These are phyloP conservation scores for Poeciliopsis prolifica DNA, from an alignment of 2,113 vertebrate species.

Conservation along the genomic window DNA sequence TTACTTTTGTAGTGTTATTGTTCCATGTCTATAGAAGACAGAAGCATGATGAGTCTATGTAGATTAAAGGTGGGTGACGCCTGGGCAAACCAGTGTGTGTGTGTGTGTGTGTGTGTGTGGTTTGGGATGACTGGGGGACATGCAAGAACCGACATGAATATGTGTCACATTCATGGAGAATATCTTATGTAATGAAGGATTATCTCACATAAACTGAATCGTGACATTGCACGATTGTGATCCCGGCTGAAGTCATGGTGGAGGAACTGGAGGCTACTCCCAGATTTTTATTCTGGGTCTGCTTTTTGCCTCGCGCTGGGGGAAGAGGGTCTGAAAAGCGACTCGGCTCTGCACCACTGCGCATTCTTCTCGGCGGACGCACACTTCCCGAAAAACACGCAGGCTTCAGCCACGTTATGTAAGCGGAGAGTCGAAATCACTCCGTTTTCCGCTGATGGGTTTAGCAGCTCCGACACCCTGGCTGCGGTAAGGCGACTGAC, in stretches of 20 bases:
- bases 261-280: constrained; percentile 11
- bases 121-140: no score
- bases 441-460: constrained; percentile 41
- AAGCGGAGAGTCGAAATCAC: constrained; percentile 36
- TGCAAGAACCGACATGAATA: constrained; percentile 4
- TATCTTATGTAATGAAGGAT: constrained; percentile 35
- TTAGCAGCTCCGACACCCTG: constrained; percentile 40
- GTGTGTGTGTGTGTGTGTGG: no score
- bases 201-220: constrained; percentile 29
- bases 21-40: neutral
- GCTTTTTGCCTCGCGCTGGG: constrained; percentile 8
- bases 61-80: neutral
- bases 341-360: constrained; percentile 19
- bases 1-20: no score
- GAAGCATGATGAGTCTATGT: neutral
- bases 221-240: constrained; percentile 51
- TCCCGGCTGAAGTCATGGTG: constrained; percentile 14
- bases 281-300: neutral
- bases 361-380: constrained; percentile 52
- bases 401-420: constrained; percentile 54
- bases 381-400: constrained; percentile 63
- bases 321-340: neutral
- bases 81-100: no score
- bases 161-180: constrained; percentile 44
- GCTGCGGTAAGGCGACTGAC: neutral